Percentiles rank a stretch among this genome's conserved stretches.
Conservation (phyloP, 2,888 invertebrate species). For the Helobdella robusta region DNA sequence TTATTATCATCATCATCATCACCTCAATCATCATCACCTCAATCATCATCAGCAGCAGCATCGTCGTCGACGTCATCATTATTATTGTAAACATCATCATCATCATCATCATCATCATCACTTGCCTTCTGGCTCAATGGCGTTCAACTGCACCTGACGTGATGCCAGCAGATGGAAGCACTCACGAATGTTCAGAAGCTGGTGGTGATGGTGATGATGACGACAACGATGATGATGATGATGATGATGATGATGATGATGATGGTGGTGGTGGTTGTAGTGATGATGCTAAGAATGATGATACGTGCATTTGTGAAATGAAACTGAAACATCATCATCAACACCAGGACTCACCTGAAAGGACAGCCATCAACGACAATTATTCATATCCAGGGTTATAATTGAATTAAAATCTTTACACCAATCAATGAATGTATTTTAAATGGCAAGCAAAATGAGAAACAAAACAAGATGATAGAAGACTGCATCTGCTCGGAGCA, state of each 20-base stretch:
- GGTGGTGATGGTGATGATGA: not conserved
- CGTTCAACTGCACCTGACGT: not conserved
- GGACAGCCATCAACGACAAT: too few species aligned
- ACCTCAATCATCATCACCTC: not conserved
- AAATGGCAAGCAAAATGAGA: too few species aligned
- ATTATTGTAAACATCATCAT: not conserved
- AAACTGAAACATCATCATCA: too few species aligned
- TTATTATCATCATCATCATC: not conserved
- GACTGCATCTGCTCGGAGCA: too few species aligned
- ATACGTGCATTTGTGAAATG: too few species aligned
- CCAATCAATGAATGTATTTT: too few species aligned
- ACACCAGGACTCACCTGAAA: too few species aligned
- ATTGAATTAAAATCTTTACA: too few species aligned
- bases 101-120: not conserved
- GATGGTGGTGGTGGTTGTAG: not conserved
- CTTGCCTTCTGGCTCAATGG: conserved; percentile 11
- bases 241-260: conserved; percentile 2
- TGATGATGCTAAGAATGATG: not conserved
- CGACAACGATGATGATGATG: conserved; percentile 1
- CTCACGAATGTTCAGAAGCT: conserved; percentile 10
- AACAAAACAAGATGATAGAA: too few species aligned
- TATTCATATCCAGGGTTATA: too few species aligned
- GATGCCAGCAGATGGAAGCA: conserved; percentile 12
- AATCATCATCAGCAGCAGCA: not conserved
- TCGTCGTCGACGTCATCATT: not conserved